These are phyloP conservation scores for Lottia gigantea DNA, from an alignment of 2,888 invertebrate genomes.

Conservation along the genomic window DNA sequence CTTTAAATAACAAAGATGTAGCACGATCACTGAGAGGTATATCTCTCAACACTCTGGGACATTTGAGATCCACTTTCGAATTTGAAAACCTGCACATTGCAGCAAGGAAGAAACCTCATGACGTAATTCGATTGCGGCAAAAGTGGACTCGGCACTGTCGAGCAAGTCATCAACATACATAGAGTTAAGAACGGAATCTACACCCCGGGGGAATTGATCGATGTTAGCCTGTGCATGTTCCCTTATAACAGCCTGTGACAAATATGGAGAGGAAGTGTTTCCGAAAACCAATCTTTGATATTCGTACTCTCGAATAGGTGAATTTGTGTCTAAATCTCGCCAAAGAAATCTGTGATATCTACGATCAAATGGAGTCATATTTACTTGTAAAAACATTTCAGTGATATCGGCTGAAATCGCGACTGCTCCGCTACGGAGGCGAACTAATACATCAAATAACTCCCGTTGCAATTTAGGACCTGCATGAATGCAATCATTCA, in stretches of 20 bases:
- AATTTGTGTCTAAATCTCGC: neutral
- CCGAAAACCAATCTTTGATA: neutral
- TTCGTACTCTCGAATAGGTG: neutral
- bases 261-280: neutral
- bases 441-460: neutral
- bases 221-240: too few species aligned
- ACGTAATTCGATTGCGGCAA: neutral
- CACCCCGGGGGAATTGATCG: neutral
- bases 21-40: neutral
- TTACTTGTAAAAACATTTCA: neutral
- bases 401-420: neutral
- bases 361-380: neutral
- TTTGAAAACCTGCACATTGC: neutral
- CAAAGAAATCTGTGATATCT: neutral
- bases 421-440: neutral
- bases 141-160: neutral
- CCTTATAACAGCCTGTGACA: too few species aligned
- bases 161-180: neutral
- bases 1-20: neutral
- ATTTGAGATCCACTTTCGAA: neutral
- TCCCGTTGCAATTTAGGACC: neutral
- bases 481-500: neutral
- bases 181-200: neutral
- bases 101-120: neutral
- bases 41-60: neutral